Evolutionary conservation across 2,113 vertebrate species (phyloP).

Genomic region (Pluvianellus socialis): DNA sequence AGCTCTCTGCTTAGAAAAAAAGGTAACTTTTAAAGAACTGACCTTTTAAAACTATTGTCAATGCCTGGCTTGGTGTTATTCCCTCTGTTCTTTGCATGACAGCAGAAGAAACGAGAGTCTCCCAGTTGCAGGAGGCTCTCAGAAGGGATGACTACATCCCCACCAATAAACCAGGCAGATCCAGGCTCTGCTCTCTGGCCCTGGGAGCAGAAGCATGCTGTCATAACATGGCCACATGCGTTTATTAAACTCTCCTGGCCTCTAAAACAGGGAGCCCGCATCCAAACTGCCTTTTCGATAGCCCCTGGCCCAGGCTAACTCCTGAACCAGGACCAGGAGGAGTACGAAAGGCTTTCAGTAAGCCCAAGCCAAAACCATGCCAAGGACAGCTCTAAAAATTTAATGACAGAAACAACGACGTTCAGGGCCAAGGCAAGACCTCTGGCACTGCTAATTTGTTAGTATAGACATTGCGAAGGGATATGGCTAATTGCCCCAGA

Average conservation of each 20-base stretch:
- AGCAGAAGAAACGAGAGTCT: not conserved
- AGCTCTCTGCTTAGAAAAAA: not conserved
- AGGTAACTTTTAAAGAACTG: not conserved
- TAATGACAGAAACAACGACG: not conserved
- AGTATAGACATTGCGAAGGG: not conserved
- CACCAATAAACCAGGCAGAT: not conserved
- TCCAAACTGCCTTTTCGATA: not conserved
- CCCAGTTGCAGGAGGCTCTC: not conserved
- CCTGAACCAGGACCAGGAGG: not conserved
- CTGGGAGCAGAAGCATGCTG: not conserved
- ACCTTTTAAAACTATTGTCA: not conserved
- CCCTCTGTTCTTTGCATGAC: not conserved
- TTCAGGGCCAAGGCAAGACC: not conserved
- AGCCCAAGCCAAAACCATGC: not conserved
- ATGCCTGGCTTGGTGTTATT: not conserved
- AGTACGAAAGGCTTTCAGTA: not conserved
- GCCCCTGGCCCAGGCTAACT: not conserved
- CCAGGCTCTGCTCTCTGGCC: not conserved
- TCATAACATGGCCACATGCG: not conserved
- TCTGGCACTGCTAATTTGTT: not conserved
- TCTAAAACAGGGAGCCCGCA: not conserved
- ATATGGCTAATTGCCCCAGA: not conserved
- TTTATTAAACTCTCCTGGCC: constrained; percentile 36
- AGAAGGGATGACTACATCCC: not conserved
- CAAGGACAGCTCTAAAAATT: not conserved